These are phyloP conservation scores for Antechinus flavipes DNA, from an alignment of 2,113 vertebrate genomes.

Conservation along the genomic window DNA sequence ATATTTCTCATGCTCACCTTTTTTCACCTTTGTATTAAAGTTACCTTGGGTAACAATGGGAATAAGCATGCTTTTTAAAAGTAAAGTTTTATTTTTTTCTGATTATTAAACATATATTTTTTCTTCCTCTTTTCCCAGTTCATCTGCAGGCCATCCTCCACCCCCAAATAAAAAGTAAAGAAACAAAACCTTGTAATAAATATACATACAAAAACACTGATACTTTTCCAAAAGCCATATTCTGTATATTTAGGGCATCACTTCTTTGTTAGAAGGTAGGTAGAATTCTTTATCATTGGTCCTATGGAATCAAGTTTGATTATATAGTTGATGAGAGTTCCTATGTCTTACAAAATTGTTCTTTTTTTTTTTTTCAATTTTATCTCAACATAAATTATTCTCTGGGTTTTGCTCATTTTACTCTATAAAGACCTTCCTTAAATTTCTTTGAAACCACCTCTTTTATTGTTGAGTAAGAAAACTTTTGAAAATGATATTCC, in stretches of 20 bases:
- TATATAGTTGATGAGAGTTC: neutral
- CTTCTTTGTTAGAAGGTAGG: neutral
- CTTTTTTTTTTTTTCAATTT: neutral
- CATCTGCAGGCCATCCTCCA: neutral
- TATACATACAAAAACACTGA: neutral
- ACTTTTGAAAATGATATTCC: no score
- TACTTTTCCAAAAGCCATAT: neutral
- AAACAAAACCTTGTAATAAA: neutral
- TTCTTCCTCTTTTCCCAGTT: neutral
- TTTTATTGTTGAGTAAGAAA: no score
- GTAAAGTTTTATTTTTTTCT: neutral
- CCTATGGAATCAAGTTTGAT: neutral
- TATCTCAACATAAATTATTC: neutral
- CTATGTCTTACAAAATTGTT: neutral
- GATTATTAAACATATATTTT: neutral
- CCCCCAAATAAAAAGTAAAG: neutral
- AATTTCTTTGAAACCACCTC: no score
- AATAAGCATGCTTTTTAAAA: neutral
- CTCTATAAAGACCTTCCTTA: no score
- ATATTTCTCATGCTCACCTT: neutral
- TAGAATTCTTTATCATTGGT: neutral
- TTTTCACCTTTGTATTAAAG: neutral
- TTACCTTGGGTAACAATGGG: neutral
- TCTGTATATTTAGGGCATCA: neutral
- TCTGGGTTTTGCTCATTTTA: neutral